Evolutionary conservation across 2,797 vertebrate species (phyloP).

Genomic region (Cossypha niveicapilla): DNA sequence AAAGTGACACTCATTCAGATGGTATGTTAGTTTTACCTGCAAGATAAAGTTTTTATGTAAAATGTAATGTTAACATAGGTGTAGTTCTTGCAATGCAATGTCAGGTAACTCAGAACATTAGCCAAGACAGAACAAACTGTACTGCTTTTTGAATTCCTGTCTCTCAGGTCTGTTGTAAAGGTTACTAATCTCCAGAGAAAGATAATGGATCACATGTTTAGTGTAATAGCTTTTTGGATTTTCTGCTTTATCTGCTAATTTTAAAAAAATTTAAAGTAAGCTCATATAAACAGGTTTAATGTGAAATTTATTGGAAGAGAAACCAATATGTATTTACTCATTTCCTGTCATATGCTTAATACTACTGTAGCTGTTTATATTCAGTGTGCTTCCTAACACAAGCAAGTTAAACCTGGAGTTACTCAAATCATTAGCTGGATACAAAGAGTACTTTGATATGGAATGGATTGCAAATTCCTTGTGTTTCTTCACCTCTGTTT

Average conservation of each 20-base stretch:
- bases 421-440: neutral
- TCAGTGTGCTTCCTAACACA: neutral
- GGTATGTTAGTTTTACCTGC: neutral
- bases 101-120: neutral
- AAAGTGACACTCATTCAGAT: neutral
- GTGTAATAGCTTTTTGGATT: neutral
- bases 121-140: neutral
- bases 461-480: neutral
- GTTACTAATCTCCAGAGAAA: neutral
- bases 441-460: neutral
- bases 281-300: neutral
- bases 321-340: neutral
- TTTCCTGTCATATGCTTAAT: neutral
- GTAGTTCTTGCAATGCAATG: neutral
- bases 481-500: neutral
- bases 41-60: neutral
- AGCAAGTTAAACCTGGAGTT: neutral
- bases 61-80: neutral
- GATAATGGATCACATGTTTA: neutral
- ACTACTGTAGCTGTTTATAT: neutral
- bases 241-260: neutral
- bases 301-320: neutral
- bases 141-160: neutral
- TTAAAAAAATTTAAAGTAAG: neutral
- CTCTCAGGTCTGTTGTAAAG: neutral